Conservation (phyloP, 2,113 vertebrate genomes). For the Eptatretus burgeri region DNA sequence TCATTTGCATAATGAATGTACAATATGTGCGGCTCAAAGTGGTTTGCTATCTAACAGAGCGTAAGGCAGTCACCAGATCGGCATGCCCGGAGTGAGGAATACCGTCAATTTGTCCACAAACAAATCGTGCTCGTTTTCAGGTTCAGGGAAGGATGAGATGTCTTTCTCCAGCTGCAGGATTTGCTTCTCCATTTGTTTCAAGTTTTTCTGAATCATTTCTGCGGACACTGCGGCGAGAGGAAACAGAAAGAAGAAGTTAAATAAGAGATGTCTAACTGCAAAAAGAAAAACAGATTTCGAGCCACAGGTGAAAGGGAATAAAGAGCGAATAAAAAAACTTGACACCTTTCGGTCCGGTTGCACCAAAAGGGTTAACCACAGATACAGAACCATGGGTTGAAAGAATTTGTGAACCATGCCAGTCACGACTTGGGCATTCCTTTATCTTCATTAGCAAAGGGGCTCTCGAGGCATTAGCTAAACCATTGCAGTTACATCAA, state of each 20-base stretch:
- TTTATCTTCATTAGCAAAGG: not conserved
- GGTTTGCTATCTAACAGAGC: no score
- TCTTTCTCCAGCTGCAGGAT: constrained; percentile 81
- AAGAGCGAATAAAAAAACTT: no score
- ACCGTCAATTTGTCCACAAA: constrained; percentile 85
- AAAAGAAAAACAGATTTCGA: not conserved
- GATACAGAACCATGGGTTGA: no score
- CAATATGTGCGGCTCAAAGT: no score
- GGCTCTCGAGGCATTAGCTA: constrained; percentile 1
- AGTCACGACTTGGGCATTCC: not conserved
- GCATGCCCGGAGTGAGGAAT: constrained; percentile 33
- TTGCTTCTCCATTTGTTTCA: constrained; percentile 79
- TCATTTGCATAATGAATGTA: no score
- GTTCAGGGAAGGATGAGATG: constrained; percentile 57
- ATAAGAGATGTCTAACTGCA: constrained; percentile 2
- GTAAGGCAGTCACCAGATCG: no score
- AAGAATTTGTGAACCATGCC: not conserved
- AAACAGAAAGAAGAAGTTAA: constrained; percentile 12
- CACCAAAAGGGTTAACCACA: no score
- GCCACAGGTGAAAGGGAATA: no score
- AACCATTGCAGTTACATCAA: constrained; percentile 3
- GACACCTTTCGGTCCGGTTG: no score
- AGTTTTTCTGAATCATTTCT: constrained; percentile 79
- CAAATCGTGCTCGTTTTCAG: constrained; percentile 53
- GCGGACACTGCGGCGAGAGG: constrained; percentile 35